Evolutionary conservation across 2,888 invertebrate genomes (phyloP).

Genomic region (Idaea straminata): DNA sequence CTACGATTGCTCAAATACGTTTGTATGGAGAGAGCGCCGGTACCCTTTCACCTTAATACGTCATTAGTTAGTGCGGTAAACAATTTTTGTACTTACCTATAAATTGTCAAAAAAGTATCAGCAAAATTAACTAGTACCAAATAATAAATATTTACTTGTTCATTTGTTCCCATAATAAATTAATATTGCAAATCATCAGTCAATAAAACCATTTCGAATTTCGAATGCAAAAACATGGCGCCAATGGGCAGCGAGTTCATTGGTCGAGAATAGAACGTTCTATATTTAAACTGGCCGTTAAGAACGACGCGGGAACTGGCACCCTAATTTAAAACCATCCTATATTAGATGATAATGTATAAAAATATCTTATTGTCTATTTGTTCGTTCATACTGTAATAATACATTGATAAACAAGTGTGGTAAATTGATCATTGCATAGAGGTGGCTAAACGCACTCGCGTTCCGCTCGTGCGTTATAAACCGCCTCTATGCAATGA

Average conservation of each 20-base stretch:
- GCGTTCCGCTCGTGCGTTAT: too few relatives aligned
- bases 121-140: background rate
- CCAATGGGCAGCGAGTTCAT: constrained; percentile 71
- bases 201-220: constrained; percentile 30
- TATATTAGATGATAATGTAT: constrained; percentile 60
- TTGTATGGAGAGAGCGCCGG: too few relatives aligned
- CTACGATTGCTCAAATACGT: too few relatives aligned
- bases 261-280: constrained; percentile 75
- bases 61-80: too few relatives aligned
- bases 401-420: background rate
- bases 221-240: constrained; percentile 52
- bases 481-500: too few relatives aligned
- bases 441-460: too few relatives aligned
- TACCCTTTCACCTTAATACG: too few relatives aligned
- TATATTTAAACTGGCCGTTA: constrained; percentile 73
- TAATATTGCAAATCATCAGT: constrained; percentile 15
- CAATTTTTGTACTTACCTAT: too few relatives aligned
- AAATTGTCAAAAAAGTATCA: too few relatives aligned
- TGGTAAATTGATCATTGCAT: too few relatives aligned
- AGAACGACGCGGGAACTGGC: constrained; percentile 68
- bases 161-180: background rate
- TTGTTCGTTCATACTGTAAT: constrained; percentile 38
- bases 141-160: background rate
- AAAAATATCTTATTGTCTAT: constrained; percentile 67
- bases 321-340: constrained; percentile 57